Evolutionary conservation across 37 sponge, comb jelly and placozoan species (phyloP).

Genomic region (Agelas oroides): DNA sequence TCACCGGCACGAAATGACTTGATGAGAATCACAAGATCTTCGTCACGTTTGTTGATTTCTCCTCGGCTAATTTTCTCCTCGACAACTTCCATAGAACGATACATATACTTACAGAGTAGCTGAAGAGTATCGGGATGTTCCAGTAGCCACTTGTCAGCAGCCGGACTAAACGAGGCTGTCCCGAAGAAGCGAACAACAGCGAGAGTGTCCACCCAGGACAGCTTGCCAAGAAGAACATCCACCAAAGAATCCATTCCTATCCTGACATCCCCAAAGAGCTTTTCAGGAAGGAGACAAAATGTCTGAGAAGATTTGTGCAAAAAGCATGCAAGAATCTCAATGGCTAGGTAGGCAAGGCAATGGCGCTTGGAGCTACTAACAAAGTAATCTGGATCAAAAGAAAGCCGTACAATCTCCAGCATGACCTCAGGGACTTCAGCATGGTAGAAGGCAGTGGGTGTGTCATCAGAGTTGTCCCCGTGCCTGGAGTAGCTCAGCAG

Average conservation of each 20-base stretch:
- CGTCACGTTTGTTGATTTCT: not conserved
- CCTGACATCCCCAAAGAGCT: constrained; percentile 26
- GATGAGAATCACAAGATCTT: not conserved
- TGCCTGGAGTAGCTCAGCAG: not conserved
- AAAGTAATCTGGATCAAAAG: not conserved
- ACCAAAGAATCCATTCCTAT: not conserved
- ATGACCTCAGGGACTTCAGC: constrained; percentile 27
- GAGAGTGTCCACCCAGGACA: constrained; percentile 14
- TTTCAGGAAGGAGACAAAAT: constrained; percentile 1
- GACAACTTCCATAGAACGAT: constrained; percentile 1
- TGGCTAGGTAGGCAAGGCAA: constrained; percentile 6
- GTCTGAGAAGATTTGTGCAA: constrained; percentile 9
- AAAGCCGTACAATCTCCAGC: constrained; percentile 16
- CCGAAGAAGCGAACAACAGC: constrained; percentile 8
- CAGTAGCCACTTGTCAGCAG: not conserved
- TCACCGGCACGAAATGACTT: not conserved
- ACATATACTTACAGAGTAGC: not conserved
- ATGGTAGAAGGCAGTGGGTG: constrained; percentile 2
- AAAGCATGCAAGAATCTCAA: constrained; percentile 9
- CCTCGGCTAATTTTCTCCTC: constrained; percentile 11
- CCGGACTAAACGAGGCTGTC: constrained; percentile 1
- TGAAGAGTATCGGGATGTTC: not conserved
- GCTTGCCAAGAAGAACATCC: not conserved
- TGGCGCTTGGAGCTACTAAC: not conserved
- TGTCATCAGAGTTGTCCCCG: not conserved